phyloP scores from a whole-genome alignment of 2,797 vertebrate species.

The Rhyacichthys aspro region DNA sequence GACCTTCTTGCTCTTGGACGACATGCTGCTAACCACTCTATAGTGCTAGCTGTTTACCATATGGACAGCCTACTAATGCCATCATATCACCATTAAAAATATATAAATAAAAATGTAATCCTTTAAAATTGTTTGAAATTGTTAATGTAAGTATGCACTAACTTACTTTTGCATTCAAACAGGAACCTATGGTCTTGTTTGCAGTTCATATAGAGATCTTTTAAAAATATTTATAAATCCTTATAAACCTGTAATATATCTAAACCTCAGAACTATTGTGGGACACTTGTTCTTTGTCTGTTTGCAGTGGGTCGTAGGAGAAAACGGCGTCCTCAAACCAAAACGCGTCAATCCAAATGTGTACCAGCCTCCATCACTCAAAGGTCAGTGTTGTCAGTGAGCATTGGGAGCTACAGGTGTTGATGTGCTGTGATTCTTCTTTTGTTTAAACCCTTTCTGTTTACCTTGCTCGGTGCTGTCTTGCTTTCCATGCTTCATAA shows the following conservation, averaged over 20 bases:
- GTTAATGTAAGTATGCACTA: no score
- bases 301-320: constrained; percentile 88
- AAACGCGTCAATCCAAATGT: constrained; percentile 90
- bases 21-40: no score
- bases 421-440: constrained; percentile 47
- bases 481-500: constrained; percentile 23
- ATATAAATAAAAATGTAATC: no score
- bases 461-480: constrained; percentile 54
- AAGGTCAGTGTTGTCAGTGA: constrained; percentile 80
- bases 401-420: neutral
- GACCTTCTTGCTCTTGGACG: no score
- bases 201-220: neutral
- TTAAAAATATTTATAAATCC: neutral
- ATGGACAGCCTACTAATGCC: no score
- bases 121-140: no score
- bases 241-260: neutral
- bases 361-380: constrained; percentile 95
- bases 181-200: no score
- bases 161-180: no score
- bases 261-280: neutral
- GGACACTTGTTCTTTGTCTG: constrained; percentile 7
- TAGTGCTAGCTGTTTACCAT: no score
- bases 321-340: constrained; percentile 93
- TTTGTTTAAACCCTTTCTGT: constrained; percentile 44
- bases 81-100: no score